Evolutionary conservation across 2,888 invertebrate genomes (phyloP).

Genomic region (Lamproptera curius): DNA sequence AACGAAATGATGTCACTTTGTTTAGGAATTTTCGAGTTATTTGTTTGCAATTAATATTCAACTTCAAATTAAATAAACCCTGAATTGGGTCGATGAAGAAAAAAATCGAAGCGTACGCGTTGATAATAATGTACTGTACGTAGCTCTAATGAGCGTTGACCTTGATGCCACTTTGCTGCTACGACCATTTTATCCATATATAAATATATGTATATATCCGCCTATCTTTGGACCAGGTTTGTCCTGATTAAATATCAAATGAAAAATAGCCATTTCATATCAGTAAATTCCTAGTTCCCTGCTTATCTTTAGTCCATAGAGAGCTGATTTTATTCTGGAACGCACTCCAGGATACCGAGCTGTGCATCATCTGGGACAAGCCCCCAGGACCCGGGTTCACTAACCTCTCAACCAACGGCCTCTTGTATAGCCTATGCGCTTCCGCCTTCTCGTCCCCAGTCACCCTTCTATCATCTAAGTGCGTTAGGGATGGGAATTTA

Average conservation of each 20-base stretch:
- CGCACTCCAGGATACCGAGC: slow-evolving; percentile 49
- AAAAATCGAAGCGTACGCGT: no score
- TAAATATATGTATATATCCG: no score
- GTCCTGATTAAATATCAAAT: background rate
- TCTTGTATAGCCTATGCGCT: slow-evolving; percentile 79
- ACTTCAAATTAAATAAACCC: no score
- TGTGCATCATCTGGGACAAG: slow-evolving; percentile 47
- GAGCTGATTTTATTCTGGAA: slow-evolving; percentile 48
- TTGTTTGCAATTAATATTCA: no score
- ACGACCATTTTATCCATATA: no score
- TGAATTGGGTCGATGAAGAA: no score
- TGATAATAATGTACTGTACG: no score
- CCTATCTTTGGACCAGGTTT: background rate
- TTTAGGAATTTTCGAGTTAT: no score
- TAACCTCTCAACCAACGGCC: slow-evolving; percentile 77
- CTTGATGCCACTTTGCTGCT: no score
- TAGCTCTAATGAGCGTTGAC: no score
- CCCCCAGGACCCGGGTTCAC: slow-evolving; percentile 44
- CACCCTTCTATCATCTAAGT: slow-evolving; percentile 85
- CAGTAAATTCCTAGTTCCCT: slow-evolving; percentile 42
- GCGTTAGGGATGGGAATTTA: slow-evolving; percentile 81
- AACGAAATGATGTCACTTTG: no score
- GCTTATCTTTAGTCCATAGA: slow-evolving; percentile 44
- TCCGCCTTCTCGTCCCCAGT: slow-evolving; percentile 81
- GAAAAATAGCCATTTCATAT: slow-evolving; percentile 26